Evolutionary conservation across 2,113 vertebrate genomes (phyloP), one percentile per base, ranked within the genome.

Genomic region (Dendrocopos noguchii): DNA sequence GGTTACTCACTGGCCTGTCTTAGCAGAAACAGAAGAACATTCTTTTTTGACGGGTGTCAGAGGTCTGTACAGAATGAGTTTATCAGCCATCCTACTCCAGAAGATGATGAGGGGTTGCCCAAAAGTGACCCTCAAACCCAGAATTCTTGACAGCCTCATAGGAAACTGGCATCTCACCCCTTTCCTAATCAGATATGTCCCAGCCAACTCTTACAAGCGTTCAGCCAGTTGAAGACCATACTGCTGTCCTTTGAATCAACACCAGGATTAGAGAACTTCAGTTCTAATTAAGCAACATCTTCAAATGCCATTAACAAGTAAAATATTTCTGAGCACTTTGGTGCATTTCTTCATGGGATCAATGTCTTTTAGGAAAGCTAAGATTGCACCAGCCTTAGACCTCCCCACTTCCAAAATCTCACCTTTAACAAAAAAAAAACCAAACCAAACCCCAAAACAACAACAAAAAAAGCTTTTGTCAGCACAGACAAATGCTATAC

Each of bases 11-110:
- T 39, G 89, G 73, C n/a, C 91, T 80, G 46, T 84, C 73, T 65
- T 22, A 20, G 71, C 77, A 93, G 61, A 42, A 93, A 80, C 46
- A 80, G 42, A 72, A 94, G 92, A 67, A 42, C 47, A 83, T 91
- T 77, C 67, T 29, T 31, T 68, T 93, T 24, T 88, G 82, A 87
- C 84, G 90, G 53, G 36, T 83, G 87, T 88, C 89, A 92, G 67
- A 85, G 83, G 4, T 25, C 22, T 57, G 47, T 22, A 27, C 29
- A 50, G 65, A 87, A 83, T 64, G 52, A 92, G 65, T 36, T 34
- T 53, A 74, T 57, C 76, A 82, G 28, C 21, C n/a, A 34, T 28
- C 53, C 56, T 53, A 21, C 52, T 74, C 46, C 55, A 64, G 59
- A n/a, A 8, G 60, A 47, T 83, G 52, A 72, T 4, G 50, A 28